A percentile compares a stretch with the other conserved stretches of the same genome.
phyloP scores from a whole-genome alignment of 2,888 invertebrate species.

The Furcula furcula region DNA sequence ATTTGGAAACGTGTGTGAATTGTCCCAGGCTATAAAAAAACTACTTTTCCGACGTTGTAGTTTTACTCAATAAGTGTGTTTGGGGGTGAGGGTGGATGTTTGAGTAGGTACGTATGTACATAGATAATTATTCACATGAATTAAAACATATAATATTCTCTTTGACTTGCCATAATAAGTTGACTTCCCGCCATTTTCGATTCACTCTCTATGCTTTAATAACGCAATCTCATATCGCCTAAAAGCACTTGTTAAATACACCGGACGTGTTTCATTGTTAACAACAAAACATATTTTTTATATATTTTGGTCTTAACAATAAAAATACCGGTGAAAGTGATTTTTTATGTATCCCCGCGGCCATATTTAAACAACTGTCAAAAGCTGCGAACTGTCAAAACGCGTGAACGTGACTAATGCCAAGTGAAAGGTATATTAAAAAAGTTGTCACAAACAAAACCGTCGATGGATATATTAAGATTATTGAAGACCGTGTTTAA shows the following conservation, averaged over 20 bases:
- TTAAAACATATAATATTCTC: too few relatives aligned
- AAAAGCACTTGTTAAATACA: too few relatives aligned
- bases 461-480: conserved; percentile 29
- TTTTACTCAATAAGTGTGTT: too few relatives aligned
- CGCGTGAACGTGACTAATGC: conserved; percentile 26
- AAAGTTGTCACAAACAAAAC: conserved; percentile 14
- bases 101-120: too few relatives aligned
- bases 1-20: too few relatives aligned
- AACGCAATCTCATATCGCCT: too few relatives aligned
- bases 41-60: too few relatives aligned
- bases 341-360: conserved; percentile 30
- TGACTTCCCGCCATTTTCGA: conserved; percentile 39
- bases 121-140: too few relatives aligned
- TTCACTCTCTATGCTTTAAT: conserved; percentile 57
- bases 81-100: too few relatives aligned
- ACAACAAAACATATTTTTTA: conserved; percentile 32
- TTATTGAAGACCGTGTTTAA: conserved; percentile 28
- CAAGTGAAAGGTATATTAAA: conserved; percentile 34
- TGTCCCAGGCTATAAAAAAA: too few relatives aligned
- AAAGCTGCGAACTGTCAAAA: conserved; percentile 43
- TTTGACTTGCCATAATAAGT: too few relatives aligned
- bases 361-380: conserved; percentile 50
- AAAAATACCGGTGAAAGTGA: conserved; percentile 59
- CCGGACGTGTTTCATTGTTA: conserved; percentile 56
- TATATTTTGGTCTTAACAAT: too few relatives aligned